Evolutionary conservation across 1,140 invertebrate species (phyloP).

Genomic region (Drosophila nannoptera): DNA sequence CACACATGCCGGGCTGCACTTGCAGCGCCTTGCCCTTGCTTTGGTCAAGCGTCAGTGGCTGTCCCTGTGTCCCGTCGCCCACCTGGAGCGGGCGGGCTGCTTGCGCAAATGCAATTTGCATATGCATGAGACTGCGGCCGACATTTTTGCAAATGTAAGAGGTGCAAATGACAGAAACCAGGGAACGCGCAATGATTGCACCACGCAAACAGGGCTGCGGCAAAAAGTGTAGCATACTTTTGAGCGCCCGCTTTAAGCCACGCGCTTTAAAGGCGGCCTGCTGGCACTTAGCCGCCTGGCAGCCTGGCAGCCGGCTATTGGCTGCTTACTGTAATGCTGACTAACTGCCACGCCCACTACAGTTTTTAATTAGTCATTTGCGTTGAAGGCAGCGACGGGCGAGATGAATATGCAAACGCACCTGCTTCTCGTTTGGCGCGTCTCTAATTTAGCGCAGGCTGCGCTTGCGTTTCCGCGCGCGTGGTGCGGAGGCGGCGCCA

Average conservation of each 20-base stretch:
- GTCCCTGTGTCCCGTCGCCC: background rate
- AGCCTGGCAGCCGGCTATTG: constrained; percentile 4
- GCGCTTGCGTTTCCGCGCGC: constrained; percentile 37
- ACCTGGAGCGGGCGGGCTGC: background rate
- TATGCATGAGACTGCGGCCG: constrained; percentile 75
- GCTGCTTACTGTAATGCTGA: constrained; percentile 55
- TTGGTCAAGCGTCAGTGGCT: constrained; percentile 39
- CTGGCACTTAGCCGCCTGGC: background rate
- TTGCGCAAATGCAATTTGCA: constrained; percentile 69
- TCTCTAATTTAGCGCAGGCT: constrained; percentile 45
- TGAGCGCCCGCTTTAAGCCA: constrained; percentile 37
- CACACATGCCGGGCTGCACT: background rate
- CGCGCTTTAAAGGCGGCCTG: constrained; percentile 1
- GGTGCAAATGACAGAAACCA: constrained; percentile 73
- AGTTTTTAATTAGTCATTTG: constrained; percentile 76
- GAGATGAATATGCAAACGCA: constrained; percentile 70
- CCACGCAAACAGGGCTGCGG: constrained; percentile 34
- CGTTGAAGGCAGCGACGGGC: constrained; percentile 31
- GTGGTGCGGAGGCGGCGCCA: background rate
- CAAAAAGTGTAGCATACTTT: constrained; percentile 37
- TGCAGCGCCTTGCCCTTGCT: constrained; percentile 44
- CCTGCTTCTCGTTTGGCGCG: constrained; percentile 59
- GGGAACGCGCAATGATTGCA: constrained; percentile 55
- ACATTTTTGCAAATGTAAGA: constrained; percentile 77
- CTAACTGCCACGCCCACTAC: constrained; percentile 65